These are phyloP conservation scores for Capitulum mitella DNA, from an alignment of 2,888 invertebrate species.

Conservation along the genomic window DNA sequence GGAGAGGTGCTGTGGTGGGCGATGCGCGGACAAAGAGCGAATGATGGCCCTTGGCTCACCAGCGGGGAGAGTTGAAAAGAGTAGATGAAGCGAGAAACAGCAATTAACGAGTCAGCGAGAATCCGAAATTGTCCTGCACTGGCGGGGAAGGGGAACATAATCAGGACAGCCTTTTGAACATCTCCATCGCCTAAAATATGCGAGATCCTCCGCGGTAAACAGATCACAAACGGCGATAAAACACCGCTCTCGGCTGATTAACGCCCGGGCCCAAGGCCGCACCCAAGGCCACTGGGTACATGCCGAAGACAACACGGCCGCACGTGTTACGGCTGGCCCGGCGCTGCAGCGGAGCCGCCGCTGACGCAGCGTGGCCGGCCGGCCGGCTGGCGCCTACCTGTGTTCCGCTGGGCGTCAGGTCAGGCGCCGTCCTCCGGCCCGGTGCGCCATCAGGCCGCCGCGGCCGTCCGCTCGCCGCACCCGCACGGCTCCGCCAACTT, in stretches of 20 bases:
- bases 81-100: not conserved
- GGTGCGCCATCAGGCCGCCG: not conserved
- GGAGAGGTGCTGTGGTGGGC: not conserved
- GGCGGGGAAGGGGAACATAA: not conserved
- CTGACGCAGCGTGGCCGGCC: not conserved
- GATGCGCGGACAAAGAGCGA: not conserved
- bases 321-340: too few species aligned
- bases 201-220: not conserved
- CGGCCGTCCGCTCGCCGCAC: not conserved
- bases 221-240: not conserved
- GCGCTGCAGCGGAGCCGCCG: not conserved
- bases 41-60: not conserved
- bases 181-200: not conserved
- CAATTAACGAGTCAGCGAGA: not conserved
- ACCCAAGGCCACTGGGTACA: not conserved
- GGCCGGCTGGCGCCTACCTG: not conserved
- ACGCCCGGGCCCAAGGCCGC: not conserved
- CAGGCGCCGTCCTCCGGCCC: not conserved
- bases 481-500: too few species aligned
- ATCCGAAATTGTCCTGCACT: not conserved
- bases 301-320: not conserved
- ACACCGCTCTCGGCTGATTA: not conserved
- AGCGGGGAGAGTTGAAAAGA: not conserved
- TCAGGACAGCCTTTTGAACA: not conserved
- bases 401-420: not conserved